Conservation (phyloP, 2,797 vertebrate species). For the Phataginus tetradactyla region DNA sequence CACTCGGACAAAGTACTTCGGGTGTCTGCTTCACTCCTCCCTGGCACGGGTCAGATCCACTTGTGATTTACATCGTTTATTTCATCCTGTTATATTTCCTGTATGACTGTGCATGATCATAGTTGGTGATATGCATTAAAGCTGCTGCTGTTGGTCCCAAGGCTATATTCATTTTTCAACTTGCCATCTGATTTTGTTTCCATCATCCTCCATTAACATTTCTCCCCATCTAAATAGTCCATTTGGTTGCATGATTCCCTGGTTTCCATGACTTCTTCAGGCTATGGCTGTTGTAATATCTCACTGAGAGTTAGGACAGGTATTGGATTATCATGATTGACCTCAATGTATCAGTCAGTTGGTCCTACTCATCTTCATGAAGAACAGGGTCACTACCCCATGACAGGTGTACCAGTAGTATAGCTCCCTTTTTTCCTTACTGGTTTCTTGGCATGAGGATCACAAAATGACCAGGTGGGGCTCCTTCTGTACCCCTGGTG, state of each 20-base stretch:
- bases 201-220: neutral
- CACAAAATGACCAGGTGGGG: neutral
- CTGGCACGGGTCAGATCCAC: neutral
- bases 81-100: neutral
- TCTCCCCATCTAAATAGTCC: neutral
- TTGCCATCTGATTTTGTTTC: neutral
- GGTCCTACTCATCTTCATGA: neutral
- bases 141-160: neutral
- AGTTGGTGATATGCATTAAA: neutral
- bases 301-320: neutral
- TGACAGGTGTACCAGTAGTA: too few relatives aligned
- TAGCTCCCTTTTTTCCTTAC: neutral
- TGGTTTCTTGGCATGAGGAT: neutral
- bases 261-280: neutral
- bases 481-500: neutral
- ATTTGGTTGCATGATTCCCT: neutral
- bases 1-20: too few relatives aligned
- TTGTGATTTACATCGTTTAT: neutral
- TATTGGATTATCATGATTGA: neutral
- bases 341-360: neutral
- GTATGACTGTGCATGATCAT: neutral
- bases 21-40: fast-evolving
- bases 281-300: neutral
- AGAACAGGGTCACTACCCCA: neutral
- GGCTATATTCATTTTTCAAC: neutral